Percentiles rank a stretch among this genome's conserved stretches.
phyloP scores from a whole-genome alignment of 2,888 invertebrate genomes.

The Melitaea athalia region DNA sequence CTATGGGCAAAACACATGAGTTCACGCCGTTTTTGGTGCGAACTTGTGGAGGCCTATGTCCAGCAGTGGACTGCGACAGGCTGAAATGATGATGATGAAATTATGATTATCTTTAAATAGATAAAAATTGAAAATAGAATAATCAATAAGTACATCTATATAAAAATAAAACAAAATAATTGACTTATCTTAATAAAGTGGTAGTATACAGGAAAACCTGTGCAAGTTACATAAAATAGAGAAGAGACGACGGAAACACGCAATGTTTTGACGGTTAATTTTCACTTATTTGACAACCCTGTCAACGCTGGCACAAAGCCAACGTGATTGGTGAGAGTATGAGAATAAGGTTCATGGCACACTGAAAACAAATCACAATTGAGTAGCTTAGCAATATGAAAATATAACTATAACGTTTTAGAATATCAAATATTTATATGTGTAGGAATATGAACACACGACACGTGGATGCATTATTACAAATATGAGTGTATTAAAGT shows the following conservation, averaged over 20 bases:
- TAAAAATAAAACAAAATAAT: neutral
- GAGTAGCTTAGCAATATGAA: neutral
- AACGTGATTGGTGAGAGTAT: constrained; percentile 27
- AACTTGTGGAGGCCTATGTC: no score
- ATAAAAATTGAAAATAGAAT: no score
- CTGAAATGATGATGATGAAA: no score
- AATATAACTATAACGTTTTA: neutral
- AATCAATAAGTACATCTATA: no score
- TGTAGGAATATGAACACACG: neutral
- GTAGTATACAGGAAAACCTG: neutral
- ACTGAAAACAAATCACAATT: constrained; percentile 2
- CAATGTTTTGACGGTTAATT: constrained; percentile 12
- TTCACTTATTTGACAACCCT: constrained; percentile 25
- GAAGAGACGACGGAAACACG: neutral
- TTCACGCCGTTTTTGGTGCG: no score
- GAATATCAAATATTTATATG: neutral
- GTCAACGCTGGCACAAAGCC: constrained; percentile 22
- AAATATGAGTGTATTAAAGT: no score
- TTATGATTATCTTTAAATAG: no score
- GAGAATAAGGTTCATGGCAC: constrained; percentile 15
- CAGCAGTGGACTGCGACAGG: neutral
- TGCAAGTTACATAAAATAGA: neutral
- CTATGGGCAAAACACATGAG: no score
- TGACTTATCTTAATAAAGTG: neutral
- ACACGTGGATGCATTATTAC: no score